Conservation (phyloP, 1,140 invertebrate genomes). For the Oncopeltus fasciatus region DNA sequence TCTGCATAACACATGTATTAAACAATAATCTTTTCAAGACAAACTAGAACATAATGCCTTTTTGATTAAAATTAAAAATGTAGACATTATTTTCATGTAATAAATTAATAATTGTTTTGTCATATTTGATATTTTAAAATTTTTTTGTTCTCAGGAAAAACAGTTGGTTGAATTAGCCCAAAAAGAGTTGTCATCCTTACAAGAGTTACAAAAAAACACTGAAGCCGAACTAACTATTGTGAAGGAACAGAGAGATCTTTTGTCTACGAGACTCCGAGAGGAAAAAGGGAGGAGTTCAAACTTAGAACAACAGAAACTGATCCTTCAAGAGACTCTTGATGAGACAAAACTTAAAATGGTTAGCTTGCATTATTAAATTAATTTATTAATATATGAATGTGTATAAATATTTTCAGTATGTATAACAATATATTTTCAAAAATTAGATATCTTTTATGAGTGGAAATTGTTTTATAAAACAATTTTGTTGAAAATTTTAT, state of each 20-base stretch:
- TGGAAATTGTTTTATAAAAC: no score
- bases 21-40: no score
- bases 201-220: constrained; percentile 9
- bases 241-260: constrained; percentile 37
- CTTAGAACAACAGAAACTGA: constrained; percentile 36
- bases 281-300: constrained; percentile 34
- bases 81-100: no score
- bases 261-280: constrained; percentile 36
- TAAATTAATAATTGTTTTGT: no score
- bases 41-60: no score
- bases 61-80: no score
- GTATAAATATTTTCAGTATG: not conserved
- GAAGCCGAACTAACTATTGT: constrained; percentile 38
- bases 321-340: constrained; percentile 33
- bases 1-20: no score
- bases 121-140: no score
- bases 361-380: not conserved
- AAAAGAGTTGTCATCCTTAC: constrained; percentile 12
- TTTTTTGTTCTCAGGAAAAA: constrained; percentile 35
- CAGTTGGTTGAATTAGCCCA: constrained; percentile 29
- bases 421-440: not conserved
- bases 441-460: no score
- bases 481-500: no score
- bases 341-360: constrained; percentile 34
- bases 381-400: not conserved